These are phyloP conservation scores for Mythimna vitellina DNA, from an alignment of 2,888 invertebrate species.

Conservation along the genomic window DNA sequence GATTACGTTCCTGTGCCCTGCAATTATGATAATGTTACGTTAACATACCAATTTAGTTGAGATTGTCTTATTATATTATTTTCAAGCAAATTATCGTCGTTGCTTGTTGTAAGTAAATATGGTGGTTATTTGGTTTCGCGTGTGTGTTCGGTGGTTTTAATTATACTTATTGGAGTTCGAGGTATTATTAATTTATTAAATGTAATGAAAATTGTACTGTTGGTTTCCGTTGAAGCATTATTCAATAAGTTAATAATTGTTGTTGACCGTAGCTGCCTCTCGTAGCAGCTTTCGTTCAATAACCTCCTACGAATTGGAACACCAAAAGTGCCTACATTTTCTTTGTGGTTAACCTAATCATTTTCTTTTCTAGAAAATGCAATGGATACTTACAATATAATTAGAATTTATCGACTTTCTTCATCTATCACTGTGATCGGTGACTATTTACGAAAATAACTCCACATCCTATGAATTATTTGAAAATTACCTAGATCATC, in stretches of 20 bases:
- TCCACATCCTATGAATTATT: too few species aligned
- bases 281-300: background rate
- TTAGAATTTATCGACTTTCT: too few species aligned
- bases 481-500: too few species aligned
- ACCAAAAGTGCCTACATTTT: background rate
- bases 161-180: conserved; percentile 12
- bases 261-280: background rate
- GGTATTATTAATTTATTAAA: conserved; percentile 27
- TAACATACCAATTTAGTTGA: conserved; percentile 79
- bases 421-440: too few species aligned
- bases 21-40: conserved; percentile 82
- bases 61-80: conserved; percentile 68
- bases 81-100: conserved; percentile 63
- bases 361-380: background rate
- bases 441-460: too few species aligned
- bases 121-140: conserved; percentile 34
- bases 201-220: conserved; percentile 12
- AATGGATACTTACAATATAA: too few species aligned
- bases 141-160: conserved; percentile 36
- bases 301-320: too few species aligned
- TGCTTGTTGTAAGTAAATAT: conserved; percentile 40
- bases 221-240: conserved; percentile 10
- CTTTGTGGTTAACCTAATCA: background rate
- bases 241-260: background rate
- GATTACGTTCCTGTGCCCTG: conserved; percentile 66